phyloP scores from a whole-genome alignment of 2,888 invertebrate genomes.

The Lucinisca nassula region DNA sequence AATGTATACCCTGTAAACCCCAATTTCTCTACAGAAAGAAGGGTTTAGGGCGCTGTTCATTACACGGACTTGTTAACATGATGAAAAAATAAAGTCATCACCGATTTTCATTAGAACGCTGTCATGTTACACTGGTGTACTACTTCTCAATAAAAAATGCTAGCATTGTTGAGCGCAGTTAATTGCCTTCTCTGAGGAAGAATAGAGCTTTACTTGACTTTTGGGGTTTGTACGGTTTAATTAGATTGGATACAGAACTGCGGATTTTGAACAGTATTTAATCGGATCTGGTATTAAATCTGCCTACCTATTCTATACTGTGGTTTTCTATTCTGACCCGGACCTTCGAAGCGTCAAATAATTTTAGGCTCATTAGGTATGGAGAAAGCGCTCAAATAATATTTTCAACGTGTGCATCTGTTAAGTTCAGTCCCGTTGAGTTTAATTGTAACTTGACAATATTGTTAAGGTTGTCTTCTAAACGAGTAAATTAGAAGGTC shows the following conservation, averaged over 20 bases:
- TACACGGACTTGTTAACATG: too few relatives aligned
- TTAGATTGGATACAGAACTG: background rate
- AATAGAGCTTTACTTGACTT: background rate
- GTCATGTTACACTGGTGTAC: too few relatives aligned
- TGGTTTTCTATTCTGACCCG: constrained; percentile 16
- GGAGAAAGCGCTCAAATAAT: constrained; percentile 57
- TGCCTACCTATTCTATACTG: background rate
- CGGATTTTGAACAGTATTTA: background rate
- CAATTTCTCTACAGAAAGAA: too few relatives aligned
- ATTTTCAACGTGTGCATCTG: constrained; percentile 63
- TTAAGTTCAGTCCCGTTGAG: constrained; percentile 59
- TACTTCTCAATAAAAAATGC: too few relatives aligned
- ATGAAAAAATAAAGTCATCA: too few relatives aligned
- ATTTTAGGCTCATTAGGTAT: constrained; percentile 57
- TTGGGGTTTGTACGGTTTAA: background rate
- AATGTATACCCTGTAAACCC: too few relatives aligned
- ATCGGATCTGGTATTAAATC: background rate
- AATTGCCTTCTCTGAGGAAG: too few relatives aligned
- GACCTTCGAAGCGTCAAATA: constrained; percentile 68
- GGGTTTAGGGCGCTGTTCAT: too few relatives aligned
- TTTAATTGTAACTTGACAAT: constrained; percentile 45
- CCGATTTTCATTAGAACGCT: too few relatives aligned
- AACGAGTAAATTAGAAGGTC: constrained; percentile 13
- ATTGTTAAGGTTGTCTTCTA: constrained; percentile 9
- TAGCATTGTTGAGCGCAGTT: too few relatives aligned